A percentile compares a stretch with the other conserved stretches of the same genome.
phyloP scores from a whole-genome alignment of 2,888 invertebrate species.

The Smittia sp. region DNA sequence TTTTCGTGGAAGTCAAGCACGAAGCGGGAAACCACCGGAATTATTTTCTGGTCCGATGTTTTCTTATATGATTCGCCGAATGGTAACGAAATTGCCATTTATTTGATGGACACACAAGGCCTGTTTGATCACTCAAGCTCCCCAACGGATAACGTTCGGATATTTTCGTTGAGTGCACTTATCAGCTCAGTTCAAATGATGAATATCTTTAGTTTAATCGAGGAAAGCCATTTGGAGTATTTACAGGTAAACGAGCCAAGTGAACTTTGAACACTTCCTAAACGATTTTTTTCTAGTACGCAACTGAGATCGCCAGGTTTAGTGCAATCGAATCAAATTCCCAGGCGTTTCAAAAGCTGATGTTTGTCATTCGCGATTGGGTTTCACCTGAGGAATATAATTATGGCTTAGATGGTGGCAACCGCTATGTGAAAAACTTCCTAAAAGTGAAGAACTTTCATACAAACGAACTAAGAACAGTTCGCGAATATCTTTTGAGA shows the following conservation, averaged over 20 bases:
- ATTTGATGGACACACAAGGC: constrained; percentile 41
- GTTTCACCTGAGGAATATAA: constrained; percentile 33
- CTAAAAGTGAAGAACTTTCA: constrained; percentile 35
- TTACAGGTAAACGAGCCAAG: constrained; percentile 31
- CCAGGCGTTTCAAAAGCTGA: constrained; percentile 41
- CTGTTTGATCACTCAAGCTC: constrained; percentile 37
- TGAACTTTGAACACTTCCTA: not conserved
- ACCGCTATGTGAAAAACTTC: not conserved
- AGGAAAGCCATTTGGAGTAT: constrained; percentile 41
- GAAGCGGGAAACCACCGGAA: constrained; percentile 39
- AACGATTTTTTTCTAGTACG: constrained; percentile 18
- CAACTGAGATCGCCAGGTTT: constrained; percentile 36
- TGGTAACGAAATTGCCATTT: constrained; percentile 36
- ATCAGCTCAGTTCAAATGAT: constrained; percentile 39
- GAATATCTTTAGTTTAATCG: constrained; percentile 34
- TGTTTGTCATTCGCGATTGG: constrained; percentile 41
- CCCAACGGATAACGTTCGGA: constrained; percentile 38
- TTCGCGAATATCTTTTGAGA: constrained; percentile 26
- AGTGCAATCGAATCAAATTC: constrained; percentile 11
- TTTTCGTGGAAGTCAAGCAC: constrained; percentile 41
- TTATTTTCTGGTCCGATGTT: constrained; percentile 39
- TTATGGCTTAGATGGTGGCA: constrained; percentile 39
- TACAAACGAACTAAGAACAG: constrained; percentile 11
- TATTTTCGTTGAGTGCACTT: constrained; percentile 38
- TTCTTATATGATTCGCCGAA: constrained; percentile 24